These are phyloP conservation scores for Pseudolycoriella hygida DNA, from an alignment of 2,888 invertebrate genomes.

Conservation along the genomic window DNA sequence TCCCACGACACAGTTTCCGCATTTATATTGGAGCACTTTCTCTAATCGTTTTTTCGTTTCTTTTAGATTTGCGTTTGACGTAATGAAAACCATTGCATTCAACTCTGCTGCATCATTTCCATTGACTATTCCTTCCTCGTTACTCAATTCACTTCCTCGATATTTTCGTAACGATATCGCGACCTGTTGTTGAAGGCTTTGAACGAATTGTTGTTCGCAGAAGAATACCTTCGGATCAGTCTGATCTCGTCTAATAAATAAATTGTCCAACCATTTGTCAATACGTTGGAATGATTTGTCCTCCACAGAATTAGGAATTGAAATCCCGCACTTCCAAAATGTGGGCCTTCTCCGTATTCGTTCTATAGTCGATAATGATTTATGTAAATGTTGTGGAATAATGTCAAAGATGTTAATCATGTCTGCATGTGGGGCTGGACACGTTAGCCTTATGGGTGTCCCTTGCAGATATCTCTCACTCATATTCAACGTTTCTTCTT, in stretches of 20 bases:
- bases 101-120: conserved; percentile 3
- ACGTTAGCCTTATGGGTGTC: conserved; percentile 18
- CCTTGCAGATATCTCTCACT: conserved; percentile 33
- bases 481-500: conserved; percentile 28
- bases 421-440: conserved; percentile 12
- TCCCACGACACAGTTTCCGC: conserved; percentile 18
- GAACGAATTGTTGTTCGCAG: not conserved
- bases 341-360: conserved; percentile 10
- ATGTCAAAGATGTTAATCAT: conserved; percentile 9
- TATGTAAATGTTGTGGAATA: not conserved
- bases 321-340: conserved; percentile 46
- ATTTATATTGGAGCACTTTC: conserved; percentile 15
- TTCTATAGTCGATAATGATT: not conserved
- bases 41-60: conserved; percentile 18
- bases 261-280: conserved; percentile 14
- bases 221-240: conserved; percentile 2
- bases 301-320: conserved; percentile 33
- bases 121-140: conserved; percentile 16
- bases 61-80: conserved; percentile 13
- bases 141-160: conserved; percentile 16
- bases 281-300: conserved; percentile 12
- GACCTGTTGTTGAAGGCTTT: conserved; percentile 11
- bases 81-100: conserved; percentile 20
- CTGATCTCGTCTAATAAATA: not conserved
- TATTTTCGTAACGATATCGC: conserved; percentile 24